A percentile compares a stretch with the other conserved stretches of the same genome.
phyloP scores from a whole-genome alignment of 2,888 invertebrate genomes.

The Caenorhabditis japonica region DNA sequence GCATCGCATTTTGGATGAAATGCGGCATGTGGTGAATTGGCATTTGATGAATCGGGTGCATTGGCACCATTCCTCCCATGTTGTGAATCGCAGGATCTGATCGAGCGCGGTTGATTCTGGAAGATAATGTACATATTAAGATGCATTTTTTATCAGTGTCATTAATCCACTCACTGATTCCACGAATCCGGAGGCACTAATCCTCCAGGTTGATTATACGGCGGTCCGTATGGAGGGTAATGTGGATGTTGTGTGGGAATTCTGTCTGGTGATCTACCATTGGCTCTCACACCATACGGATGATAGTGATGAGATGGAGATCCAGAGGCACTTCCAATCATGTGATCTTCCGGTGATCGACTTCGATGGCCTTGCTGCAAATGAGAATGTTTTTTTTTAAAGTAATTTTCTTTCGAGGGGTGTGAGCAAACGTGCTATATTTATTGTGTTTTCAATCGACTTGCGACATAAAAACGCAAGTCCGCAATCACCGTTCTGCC shows the following conservation, averaged over 20 bases:
- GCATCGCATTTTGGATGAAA: conserved; percentile 46
- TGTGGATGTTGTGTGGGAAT: conserved; percentile 56
- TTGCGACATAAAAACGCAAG: too few relatives aligned
- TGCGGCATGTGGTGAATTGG: conserved; percentile 37
- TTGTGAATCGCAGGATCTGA: conserved; percentile 74
- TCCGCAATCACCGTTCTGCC: too few relatives aligned
- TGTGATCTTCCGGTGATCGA: conserved; percentile 51
- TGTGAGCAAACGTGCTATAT: too few relatives aligned
- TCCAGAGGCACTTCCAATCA: conserved; percentile 38
- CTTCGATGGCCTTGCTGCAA: conserved; percentile 46
- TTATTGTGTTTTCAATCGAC: too few relatives aligned
- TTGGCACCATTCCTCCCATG: conserved; percentile 58
- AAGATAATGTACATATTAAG: background rate
- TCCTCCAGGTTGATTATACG: conserved; percentile 29
- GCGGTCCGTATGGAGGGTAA: conserved; percentile 39
- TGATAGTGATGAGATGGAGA: conserved; percentile 59
- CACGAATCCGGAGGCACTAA: conserved; percentile 41
- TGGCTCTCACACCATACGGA: conserved; percentile 54
- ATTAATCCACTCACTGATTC: conserved; percentile 50
- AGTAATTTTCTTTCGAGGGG: too few relatives aligned
- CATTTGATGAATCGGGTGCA: conserved; percentile 18
- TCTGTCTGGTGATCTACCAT: conserved; percentile 59
- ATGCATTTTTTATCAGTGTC: too few relatives aligned
- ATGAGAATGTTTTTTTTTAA: background rate
- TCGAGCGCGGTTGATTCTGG: conserved; percentile 69